These are phyloP conservation scores for Typhlomys cinereus DNA, from an alignment of 2,113 vertebrate species.

Conservation along the genomic window DNA sequence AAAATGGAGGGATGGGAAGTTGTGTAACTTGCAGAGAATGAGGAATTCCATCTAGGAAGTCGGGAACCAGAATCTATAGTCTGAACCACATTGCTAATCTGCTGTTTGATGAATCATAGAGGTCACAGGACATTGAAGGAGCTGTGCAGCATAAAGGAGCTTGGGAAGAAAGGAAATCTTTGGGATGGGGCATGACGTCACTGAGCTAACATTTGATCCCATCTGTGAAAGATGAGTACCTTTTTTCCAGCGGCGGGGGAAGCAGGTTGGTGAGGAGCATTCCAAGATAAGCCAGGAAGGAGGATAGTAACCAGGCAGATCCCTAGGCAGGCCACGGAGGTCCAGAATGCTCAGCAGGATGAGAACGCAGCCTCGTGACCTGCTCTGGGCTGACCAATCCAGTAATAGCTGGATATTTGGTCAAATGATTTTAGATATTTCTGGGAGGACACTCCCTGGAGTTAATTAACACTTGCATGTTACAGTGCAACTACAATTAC, in stretches of 20 bases:
- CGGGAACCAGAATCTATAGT: neutral
- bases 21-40: neutral
- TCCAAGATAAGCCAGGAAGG: neutral
- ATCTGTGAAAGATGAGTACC: slow-evolving; percentile 53
- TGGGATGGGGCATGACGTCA: neutral
- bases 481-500: too few relatives aligned
- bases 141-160: neutral
- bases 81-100: neutral
- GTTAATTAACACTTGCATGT: neutral
- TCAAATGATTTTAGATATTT: neutral
- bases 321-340: neutral
- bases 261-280: neutral
- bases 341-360: neutral
- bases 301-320: neutral
- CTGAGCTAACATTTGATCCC: slow-evolving; percentile 36
- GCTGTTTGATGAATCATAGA: neutral
- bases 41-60: neutral
- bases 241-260: slow-evolving; percentile 40
- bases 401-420: neutral
- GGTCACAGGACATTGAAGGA: fast-evolving
- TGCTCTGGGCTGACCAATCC: neutral
- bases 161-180: neutral
- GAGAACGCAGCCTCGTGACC: neutral
- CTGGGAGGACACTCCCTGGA: neutral
- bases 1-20: neutral